Percentiles rank a stretch among this genome's conserved stretches.
Conservation (phyloP, 2,797 vertebrate species). For the Poeciliopsis paucimaculata region DNA sequence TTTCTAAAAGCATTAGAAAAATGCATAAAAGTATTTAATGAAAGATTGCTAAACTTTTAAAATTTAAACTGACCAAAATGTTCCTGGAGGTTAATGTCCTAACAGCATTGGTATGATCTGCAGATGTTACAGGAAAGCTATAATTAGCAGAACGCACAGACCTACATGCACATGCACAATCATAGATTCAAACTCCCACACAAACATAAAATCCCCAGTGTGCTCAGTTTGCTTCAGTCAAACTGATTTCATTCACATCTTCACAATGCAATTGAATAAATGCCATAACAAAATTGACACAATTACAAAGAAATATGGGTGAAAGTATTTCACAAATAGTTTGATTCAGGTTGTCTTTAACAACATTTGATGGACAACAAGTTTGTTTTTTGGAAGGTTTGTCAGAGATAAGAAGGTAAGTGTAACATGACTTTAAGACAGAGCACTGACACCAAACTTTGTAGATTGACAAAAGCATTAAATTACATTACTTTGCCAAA, state of each 20-base stretch:
- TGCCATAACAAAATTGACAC: neutral
- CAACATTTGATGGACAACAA: neutral
- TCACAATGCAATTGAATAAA: neutral
- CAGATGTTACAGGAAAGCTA: constrained; percentile 72
- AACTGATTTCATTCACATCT: constrained; percentile 9
- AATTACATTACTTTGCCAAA: neutral
- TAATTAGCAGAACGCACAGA: constrained; percentile 59
- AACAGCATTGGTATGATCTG: constrained; percentile 55
- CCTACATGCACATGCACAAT: constrained; percentile 30
- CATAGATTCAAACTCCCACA: constrained; percentile 39
- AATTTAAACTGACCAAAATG: constrained; percentile 47
- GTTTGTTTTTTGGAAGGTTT: neutral
- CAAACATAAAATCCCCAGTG: constrained; percentile 22
- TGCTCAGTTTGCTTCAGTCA: neutral
- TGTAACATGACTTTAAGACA: neutral
- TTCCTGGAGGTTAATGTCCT: constrained; percentile 21
- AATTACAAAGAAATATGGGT: neutral
- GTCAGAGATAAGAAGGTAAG: neutral
- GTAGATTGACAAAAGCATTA: neutral
- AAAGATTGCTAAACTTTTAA: constrained; percentile 22
- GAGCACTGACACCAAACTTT: neutral
- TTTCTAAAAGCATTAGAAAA: constrained; percentile 7
- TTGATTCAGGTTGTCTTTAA: neutral
- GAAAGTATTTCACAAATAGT: neutral
- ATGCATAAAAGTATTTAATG: constrained; percentile 19